Conservation (phyloP, 2,113 vertebrate genomes). For the Heteronetta atricapilla region DNA sequence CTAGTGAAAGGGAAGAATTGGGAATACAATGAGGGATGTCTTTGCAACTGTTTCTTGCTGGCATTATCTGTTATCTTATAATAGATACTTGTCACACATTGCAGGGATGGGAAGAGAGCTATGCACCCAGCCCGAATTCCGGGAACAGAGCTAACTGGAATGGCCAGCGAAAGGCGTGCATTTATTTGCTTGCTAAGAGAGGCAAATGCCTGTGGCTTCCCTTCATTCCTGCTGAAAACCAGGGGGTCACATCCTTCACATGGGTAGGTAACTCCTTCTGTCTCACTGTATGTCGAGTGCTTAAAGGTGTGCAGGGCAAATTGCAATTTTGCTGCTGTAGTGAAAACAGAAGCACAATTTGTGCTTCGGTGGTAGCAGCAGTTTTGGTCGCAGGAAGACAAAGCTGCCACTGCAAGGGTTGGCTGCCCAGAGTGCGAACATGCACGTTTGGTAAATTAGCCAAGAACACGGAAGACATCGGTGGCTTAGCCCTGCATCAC, state of each 20-base stretch:
- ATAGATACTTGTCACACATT: neutral
- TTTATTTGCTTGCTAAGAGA: constrained; percentile 5
- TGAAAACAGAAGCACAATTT: neutral
- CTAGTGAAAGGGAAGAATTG: neutral
- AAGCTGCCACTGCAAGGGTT: neutral
- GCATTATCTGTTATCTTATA: neutral
- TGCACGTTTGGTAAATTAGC: neutral
- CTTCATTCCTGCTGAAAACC: neutral
- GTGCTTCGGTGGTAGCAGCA: neutral
- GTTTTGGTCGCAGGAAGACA: neutral
- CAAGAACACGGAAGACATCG: neutral
- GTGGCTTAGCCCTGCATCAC: neutral
- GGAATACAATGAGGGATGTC: neutral
- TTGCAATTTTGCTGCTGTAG: fast-evolving
- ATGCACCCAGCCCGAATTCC: constrained; percentile 51
- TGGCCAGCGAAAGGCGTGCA: neutral
- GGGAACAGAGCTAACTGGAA: neutral
- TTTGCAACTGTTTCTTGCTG: neutral
- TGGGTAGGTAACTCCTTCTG: neutral
- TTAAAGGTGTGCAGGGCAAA: neutral
- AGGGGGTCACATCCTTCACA: neutral
- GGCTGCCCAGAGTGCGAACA: neutral
- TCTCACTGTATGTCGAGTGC: fast-evolving
- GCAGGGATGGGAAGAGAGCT: constrained; percentile 16
- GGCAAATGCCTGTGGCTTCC: neutral